phyloP scores from a whole-genome alignment of 2,888 invertebrate species.

The Petrolisthes cinctipes region DNA sequence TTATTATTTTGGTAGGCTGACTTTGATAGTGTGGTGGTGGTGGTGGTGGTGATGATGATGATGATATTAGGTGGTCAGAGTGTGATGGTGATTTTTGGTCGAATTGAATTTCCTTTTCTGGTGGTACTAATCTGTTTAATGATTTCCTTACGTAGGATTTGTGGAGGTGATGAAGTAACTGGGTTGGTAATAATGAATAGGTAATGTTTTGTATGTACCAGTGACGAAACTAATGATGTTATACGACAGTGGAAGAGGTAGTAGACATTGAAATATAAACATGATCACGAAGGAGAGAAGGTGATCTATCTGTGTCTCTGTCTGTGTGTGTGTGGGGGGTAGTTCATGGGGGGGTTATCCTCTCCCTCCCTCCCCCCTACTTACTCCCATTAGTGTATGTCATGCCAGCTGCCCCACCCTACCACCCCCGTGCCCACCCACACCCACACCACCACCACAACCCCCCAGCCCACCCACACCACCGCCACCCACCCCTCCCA shows the following conservation, averaged over 20 bases:
- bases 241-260: no score
- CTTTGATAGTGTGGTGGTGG: neutral
- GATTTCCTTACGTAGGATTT: no score
- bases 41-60: neutral
- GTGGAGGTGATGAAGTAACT: no score
- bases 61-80: neutral
- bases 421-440: neutral
- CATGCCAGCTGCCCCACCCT: neutral
- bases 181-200: no score
- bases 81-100: neutral
- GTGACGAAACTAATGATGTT: no score
- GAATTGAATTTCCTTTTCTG: neutral
- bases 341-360: neutral
- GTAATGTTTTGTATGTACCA: no score
- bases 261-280: neutral
- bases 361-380: neutral
- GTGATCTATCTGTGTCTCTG: neutral
- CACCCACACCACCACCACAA: neutral
- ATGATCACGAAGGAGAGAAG: neutral
- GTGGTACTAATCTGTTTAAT: neutral
- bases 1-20: neutral
- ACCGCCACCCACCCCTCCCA: no score
- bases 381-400: neutral
- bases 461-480: neutral
- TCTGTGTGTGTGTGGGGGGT: neutral